Evolutionary conservation across 2,888 invertebrate genomes (phyloP).

Genomic region (Amblyjoppa proteus): DNA sequence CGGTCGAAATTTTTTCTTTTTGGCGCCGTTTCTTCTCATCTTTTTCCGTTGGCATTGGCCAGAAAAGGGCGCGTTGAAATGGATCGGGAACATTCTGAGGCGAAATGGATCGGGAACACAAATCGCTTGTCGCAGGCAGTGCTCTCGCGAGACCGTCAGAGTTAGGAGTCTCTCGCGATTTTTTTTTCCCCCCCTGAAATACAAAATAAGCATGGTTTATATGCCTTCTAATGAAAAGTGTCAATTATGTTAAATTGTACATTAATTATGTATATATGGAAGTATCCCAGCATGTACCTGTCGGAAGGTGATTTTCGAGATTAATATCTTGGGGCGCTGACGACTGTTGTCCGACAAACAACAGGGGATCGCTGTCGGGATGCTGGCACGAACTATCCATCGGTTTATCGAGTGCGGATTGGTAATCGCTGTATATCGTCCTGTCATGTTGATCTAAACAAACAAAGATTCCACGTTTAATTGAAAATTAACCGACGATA

Average conservation of each 20-base stretch:
- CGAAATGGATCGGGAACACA: not conserved
- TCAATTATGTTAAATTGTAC: slow-evolving; percentile 6
- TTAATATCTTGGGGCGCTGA: too few species aligned
- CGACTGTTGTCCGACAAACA: too few species aligned
- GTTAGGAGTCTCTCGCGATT: not conserved
- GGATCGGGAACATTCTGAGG: not conserved
- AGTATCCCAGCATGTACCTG: too few species aligned
- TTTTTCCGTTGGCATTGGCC: slow-evolving; percentile 10
- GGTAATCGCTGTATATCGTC: too few species aligned
- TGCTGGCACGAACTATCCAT: too few species aligned
- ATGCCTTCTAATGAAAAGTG: slow-evolving; percentile 4
- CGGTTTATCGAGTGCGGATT: too few species aligned
- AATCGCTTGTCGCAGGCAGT: not conserved
- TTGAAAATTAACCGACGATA: too few species aligned
- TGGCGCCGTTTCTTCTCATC: slow-evolving; percentile 16
- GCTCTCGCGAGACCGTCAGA: slow-evolving; percentile 5
- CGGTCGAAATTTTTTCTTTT: slow-evolving; percentile 26
- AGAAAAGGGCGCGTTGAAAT: slow-evolving; percentile 29
- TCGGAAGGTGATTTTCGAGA: too few species aligned
- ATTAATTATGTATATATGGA: not conserved
- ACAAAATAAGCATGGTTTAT: not conserved
- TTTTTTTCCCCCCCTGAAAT: not conserved
- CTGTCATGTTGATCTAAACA: too few species aligned
- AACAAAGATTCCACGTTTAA: too few species aligned
- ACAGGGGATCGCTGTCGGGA: too few species aligned